phyloP scores from a whole-genome alignment of 2,113 vertebrate species.

The Chloebia gouldiae region DNA sequence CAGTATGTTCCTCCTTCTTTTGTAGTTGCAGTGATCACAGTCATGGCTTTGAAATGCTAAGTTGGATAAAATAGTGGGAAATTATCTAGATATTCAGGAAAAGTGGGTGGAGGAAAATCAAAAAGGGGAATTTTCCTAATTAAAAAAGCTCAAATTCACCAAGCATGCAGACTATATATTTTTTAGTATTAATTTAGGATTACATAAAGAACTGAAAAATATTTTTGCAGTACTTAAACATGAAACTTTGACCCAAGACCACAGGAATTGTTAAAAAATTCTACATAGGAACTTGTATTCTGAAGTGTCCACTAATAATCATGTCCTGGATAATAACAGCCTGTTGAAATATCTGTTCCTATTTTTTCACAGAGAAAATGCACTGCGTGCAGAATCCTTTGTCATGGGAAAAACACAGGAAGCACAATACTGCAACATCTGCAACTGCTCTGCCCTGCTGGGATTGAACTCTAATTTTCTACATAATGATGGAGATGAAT shows the following conservation, averaged over 20 bases:
- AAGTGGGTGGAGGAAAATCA: background rate
- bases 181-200: background rate
- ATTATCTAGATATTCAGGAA: background rate
- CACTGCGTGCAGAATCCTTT: constrained; percentile 5
- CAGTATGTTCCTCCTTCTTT: background rate
- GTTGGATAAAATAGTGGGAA: background rate
- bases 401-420: constrained; percentile 19
- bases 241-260: background rate
- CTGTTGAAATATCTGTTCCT: background rate
- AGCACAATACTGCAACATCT: background rate
- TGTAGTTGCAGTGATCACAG: background rate
- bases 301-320: background rate
- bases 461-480: background rate
- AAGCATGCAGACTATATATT: background rate
- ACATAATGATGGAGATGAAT: background rate
- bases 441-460: constrained; percentile 7
- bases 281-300: background rate
- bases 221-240: background rate
- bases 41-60: background rate
- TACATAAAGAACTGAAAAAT: background rate
- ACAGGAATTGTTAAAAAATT: background rate
- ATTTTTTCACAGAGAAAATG: constrained; percentile 11
- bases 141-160: background rate
- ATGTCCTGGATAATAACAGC: background rate
- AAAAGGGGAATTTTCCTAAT: background rate